Evolutionary conservation across 2,888 invertebrate species (phyloP).

Genomic region (Watsonalla cultraria): DNA sequence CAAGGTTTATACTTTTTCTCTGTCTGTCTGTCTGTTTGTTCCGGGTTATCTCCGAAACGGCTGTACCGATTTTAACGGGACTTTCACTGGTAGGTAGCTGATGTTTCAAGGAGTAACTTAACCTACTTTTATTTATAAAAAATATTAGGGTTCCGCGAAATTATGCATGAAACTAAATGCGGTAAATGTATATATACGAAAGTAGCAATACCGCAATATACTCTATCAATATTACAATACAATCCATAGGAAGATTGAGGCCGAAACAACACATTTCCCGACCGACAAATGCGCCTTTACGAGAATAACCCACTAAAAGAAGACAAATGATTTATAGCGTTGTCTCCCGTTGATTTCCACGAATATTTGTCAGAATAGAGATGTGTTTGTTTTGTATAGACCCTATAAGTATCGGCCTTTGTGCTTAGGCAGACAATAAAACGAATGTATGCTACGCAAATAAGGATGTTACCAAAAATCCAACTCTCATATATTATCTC

Average conservation of each 20-base stretch:
- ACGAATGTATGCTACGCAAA: constrained; percentile 20
- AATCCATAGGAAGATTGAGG: background rate
- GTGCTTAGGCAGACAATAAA: constrained; percentile 28
- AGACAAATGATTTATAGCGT: constrained; percentile 48
- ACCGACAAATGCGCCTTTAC: background rate
- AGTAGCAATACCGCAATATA: too few species aligned
- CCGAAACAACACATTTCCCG: background rate
- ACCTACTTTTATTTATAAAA: too few species aligned
- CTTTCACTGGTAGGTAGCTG: too few species aligned
- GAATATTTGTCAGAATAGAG: constrained; percentile 30
- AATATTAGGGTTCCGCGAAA: too few species aligned
- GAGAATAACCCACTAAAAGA: constrained; percentile 10
- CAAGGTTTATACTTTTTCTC: too few species aligned
- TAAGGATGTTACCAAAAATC: constrained; percentile 10
- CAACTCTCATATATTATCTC: background rate
- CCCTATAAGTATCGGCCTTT: constrained; percentile 24
- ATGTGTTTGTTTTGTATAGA: constrained; percentile 21
- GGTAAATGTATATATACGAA: too few species aligned
- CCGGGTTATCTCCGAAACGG: too few species aligned
- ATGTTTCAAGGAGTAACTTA: too few species aligned
- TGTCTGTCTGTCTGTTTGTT: too few species aligned
- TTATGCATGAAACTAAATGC: too few species aligned
- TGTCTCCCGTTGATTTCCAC: constrained; percentile 34
- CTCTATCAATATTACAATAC: too few species aligned
- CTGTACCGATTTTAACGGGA: too few species aligned